These are phyloP conservation scores for Phania funesta DNA, from an alignment of 2,888 invertebrate species.

Conservation along the genomic window DNA sequence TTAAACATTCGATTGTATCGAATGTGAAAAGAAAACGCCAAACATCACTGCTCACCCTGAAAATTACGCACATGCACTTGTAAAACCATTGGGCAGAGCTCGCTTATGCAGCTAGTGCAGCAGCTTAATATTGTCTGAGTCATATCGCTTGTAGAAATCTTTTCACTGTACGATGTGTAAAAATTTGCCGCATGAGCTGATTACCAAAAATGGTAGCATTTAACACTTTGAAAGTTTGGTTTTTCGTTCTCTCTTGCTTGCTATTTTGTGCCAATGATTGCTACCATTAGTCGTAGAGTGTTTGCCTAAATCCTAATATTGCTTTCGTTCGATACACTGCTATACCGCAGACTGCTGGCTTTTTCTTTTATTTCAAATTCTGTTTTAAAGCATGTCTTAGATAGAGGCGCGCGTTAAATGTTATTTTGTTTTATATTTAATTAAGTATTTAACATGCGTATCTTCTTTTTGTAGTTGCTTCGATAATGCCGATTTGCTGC, in stretches of 20 bases:
- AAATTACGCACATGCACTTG: conserved; percentile 43
- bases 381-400: conserved; percentile 32
- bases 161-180: conserved; percentile 49
- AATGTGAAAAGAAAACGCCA: neutral
- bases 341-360: neutral
- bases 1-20: neutral
- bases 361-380: neutral
- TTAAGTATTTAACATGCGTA: conserved; percentile 66
- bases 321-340: conserved; percentile 18
- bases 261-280: neutral
- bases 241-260: neutral
- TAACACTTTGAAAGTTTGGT: conserved; percentile 54
- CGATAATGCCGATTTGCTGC: conserved; percentile 51
- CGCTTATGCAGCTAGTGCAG: neutral
- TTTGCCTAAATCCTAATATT: conserved; percentile 20
- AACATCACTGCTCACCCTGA: neutral
- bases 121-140: neutral
- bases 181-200: conserved; percentile 55
- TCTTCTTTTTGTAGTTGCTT: conserved; percentile 36
- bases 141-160: conserved; percentile 58
- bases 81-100: neutral
- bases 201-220: conserved; percentile 66
- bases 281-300: neutral
- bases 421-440: conserved; percentile 61
- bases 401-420: conserved; percentile 59